Evolutionary conservation across 1,140 invertebrate species (phyloP), one percentile per base, ranked within the genome.

Genomic region (Zaprionus africanus): DNA sequence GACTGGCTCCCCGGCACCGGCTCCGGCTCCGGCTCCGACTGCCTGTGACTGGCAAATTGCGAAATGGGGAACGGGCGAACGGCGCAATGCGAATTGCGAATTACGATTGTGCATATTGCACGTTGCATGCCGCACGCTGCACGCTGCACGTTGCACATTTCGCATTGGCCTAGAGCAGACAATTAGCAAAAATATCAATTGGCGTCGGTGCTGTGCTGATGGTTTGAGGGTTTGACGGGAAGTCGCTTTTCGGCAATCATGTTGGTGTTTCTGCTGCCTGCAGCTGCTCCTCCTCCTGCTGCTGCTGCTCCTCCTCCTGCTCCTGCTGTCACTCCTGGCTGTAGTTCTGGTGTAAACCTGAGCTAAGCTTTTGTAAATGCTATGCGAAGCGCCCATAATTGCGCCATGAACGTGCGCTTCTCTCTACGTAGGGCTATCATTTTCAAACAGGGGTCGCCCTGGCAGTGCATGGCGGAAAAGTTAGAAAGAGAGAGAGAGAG

Each of bases 291-390:
- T 7, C 9, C 12, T 4, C 7, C 3, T 7, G 0, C 7, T 12
- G 3, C 13, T 41, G 34, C 26, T 54, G 22, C 38, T 41, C 2
- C 13, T 41, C 3, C 41, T 13, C 19, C 11, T 22, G 19, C 11
- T 12, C 3, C 11, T 11, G 19, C 19, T 9, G 43, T 9, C 6
- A 5, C 11, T 57, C 36, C 17, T 51, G 56, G 43, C n/a, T 34
- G 54, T 41, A 53, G 51, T 56, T 56, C 28, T 26, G 53, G 22
- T 74, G 58, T 74, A 62, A 69, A 34, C 65, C 31, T 34, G 28
- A 46, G 65, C 65, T 62, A 75, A 68, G 65, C 59, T 72, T 62
- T 68, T 56, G 49, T 68, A 62, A 75, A 68, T 43, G 68, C 41
- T 28, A 62, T 26, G 49, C 59, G 51, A 57, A 36, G 58, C 41